A percentile compares a stretch with the other conserved stretches of the same genome.
phyloP scores from a whole-genome alignment of 1,140 invertebrate species.

The Daktulosphaira vitifoliae region DNA sequence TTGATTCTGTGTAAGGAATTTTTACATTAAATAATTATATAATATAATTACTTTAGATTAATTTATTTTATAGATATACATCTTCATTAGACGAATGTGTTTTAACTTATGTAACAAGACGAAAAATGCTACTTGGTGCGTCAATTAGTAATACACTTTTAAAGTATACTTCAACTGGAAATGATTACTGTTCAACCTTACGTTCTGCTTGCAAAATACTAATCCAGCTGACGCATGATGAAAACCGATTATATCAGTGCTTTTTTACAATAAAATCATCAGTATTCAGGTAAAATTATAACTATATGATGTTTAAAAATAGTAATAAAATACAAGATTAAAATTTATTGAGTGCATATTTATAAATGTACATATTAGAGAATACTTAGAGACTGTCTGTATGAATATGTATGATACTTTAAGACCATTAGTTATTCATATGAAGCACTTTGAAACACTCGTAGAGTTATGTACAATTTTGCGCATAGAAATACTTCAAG shows the following conservation, averaged over 20 bases:
- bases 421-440: slow-evolving; percentile 91
- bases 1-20: slow-evolving; percentile 55
- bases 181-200: slow-evolving; percentile 81
- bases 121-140: slow-evolving; percentile 61
- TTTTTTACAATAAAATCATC: slow-evolving; percentile 66
- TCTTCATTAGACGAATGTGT: slow-evolving; percentile 72
- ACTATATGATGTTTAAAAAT: too few relatives aligned
- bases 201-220: slow-evolving; percentile 80
- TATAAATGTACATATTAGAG: slow-evolving; percentile 42
- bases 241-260: slow-evolving; percentile 78
- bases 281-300: slow-evolving; percentile 57
- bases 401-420: slow-evolving; percentile 85
- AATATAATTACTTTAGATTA: slow-evolving; percentile 14
- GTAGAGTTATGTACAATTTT: slow-evolving; percentile 94
- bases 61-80: slow-evolving; percentile 53
- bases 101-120: slow-evolving; percentile 70
- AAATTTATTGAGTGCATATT: neutral
- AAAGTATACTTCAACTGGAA: slow-evolving; percentile 61
- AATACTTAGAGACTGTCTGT: slow-evolving; percentile 77
- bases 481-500: slow-evolving; percentile 86
- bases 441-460: slow-evolving; percentile 94
- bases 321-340: neutral
- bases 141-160: slow-evolving; percentile 68
- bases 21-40: slow-evolving; percentile 18
- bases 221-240: slow-evolving; percentile 85